These are phyloP conservation scores for Urocyon cinereoargenteus DNA, from an alignment of 2,797 vertebrate genomes.

Conservation along the genomic window DNA sequence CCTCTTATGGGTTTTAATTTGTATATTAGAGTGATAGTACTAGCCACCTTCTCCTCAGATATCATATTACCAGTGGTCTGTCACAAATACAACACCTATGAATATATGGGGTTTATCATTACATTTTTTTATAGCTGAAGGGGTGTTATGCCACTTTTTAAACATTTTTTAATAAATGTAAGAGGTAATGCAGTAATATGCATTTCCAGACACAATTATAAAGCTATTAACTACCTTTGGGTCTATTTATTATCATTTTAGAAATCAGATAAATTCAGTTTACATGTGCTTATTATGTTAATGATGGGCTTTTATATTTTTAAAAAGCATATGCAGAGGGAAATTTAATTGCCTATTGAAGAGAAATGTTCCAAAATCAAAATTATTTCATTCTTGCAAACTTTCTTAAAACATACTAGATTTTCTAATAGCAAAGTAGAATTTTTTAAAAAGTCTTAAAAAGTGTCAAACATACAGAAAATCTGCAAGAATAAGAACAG, in stretches of 20 bases:
- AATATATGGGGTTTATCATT: neutral
- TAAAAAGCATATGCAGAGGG: neutral
- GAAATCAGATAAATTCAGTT: slow-evolving; percentile 66
- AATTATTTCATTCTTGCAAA: slow-evolving; percentile 49
- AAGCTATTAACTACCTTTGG: slow-evolving; percentile 52
- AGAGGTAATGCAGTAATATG: neutral
- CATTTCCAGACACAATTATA: slow-evolving; percentile 58
- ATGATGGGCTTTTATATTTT: slow-evolving; percentile 7
- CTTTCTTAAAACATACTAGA: neutral
- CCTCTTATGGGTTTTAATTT: neutral
- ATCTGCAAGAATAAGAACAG: neutral
- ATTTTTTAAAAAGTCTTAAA: neutral
- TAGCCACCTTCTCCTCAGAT: neutral
- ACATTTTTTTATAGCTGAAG: slow-evolving; percentile 26
- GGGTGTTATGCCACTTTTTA: slow-evolving; percentile 25
- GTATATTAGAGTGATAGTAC: neutral
- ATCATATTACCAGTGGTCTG: neutral
- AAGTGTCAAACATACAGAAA: neutral
- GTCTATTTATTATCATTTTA: slow-evolving; percentile 39
- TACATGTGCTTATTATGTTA: slow-evolving; percentile 64
- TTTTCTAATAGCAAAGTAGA: neutral
- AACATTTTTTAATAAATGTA: slow-evolving; percentile 7
- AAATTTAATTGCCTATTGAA: slow-evolving; percentile 30
- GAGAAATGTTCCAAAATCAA: slow-evolving; percentile 1
- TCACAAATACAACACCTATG: neutral